These are phyloP conservation scores for Hedya salicella DNA, from an alignment of 2,888 invertebrate genomes.

Conservation along the genomic window DNA sequence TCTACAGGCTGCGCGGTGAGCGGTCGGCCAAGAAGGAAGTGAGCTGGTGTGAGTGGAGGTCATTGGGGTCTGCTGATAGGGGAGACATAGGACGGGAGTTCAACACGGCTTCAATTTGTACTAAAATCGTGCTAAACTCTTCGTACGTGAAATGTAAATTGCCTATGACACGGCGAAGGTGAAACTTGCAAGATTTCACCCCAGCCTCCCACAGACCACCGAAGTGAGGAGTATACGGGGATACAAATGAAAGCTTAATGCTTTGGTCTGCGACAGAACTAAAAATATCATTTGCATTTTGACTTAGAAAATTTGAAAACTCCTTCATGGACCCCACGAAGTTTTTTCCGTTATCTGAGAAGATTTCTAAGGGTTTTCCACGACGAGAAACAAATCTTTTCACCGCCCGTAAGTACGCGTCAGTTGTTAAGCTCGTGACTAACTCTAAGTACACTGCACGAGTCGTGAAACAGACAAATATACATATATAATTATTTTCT, in stretches of 20 bases:
- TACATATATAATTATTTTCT: conserved; percentile 22
- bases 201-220: conserved; percentile 10
- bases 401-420: conserved; percentile 14
- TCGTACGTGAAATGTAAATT: conserved; percentile 37
- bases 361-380: conserved; percentile 12
- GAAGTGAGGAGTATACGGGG: background rate
- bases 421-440: conserved; percentile 14
- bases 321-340: conserved; percentile 12
- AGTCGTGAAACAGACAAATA: conserved; percentile 35
- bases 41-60: conserved; percentile 18
- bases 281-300: background rate
- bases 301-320: background rate
- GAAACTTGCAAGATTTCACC: background rate
- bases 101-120: conserved; percentile 42
- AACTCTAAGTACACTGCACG: conserved; percentile 43
- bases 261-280: background rate
- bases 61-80: conserved; percentile 7
- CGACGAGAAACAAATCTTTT: conserved; percentile 19
- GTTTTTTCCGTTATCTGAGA: conserved; percentile 10
- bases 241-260: background rate
- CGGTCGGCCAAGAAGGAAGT: conserved; percentile 25
- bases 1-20: conserved; percentile 13
- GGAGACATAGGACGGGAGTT: conserved; percentile 31
- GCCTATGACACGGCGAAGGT: background rate
- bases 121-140: conserved; percentile 33